Percentiles rank a stretch among this genome's conserved stretches.
phyloP scores from a whole-genome alignment of 2,797 vertebrate species.

The Gymnoscopelus braueri region DNA sequence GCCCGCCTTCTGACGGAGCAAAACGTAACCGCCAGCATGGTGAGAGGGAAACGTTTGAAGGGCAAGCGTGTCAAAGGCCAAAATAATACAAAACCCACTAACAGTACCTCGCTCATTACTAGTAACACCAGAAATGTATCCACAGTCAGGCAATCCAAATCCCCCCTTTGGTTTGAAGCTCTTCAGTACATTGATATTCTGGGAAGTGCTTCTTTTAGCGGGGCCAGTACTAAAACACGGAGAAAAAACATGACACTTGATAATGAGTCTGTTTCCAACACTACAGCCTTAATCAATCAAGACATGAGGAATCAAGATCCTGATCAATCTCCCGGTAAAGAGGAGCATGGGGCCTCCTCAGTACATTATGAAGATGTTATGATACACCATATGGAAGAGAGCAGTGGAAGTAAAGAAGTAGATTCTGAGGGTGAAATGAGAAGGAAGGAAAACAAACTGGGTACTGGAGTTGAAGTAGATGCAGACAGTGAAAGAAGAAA shows the following conservation, averaged over 20 bases:
- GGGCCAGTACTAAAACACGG: constrained; percentile 8
- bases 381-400: background rate
- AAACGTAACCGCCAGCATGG: constrained; percentile 39
- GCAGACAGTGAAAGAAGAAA: background rate
- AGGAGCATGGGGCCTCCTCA: background rate
- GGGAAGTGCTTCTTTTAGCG: constrained; percentile 56
- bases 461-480: background rate
- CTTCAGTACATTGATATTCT: constrained; percentile 53
- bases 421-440: background rate
- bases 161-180: background rate
- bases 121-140: background rate
- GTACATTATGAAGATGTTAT: background rate
- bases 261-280: background rate
- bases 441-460: background rate
- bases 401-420: background rate
- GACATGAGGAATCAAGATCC: background rate
- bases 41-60: constrained; percentile 45
- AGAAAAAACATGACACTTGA: background rate
- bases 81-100: background rate
- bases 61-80: background rate
- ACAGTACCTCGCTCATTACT: background rate
- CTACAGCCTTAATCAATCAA: background rate
- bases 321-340: background rate
- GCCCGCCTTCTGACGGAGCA: background rate
- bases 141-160: constrained; percentile 24